Conservation (phyloP, 2,113 vertebrate species). For the Apodemus sylvaticus region DNA sequence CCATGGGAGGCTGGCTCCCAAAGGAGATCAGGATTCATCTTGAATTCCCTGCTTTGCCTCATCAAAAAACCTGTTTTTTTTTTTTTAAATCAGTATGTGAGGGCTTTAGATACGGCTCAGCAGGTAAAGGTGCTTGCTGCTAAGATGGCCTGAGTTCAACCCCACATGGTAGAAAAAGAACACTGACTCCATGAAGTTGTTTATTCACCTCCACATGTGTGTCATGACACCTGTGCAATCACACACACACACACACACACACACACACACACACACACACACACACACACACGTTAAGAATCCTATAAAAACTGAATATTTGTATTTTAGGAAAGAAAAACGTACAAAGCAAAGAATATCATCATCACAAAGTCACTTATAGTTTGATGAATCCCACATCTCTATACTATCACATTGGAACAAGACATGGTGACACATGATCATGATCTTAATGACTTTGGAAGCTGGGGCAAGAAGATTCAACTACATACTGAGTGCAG, state of each 20-base stretch:
- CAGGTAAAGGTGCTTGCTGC: not conserved
- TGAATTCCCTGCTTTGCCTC: not conserved
- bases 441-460: not conserved
- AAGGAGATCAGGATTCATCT: conserved; percentile 1
- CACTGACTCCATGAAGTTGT: not conserved
- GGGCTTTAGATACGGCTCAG: not conserved
- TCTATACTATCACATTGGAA: not conserved
- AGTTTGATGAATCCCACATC: not conserved
- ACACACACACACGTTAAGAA: not conserved
- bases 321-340: not conserved
- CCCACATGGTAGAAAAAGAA: not conserved
- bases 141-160: not conserved
- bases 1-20: conserved; percentile 19
- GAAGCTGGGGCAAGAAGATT: not conserved
- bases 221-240: not conserved
- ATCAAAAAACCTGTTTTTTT: not conserved
- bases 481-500: not conserved
- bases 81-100: not conserved
- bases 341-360: not conserved
- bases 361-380: not conserved
- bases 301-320: not conserved
- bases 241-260: not conserved
- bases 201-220: not conserved
- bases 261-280: not conserved
- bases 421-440: not conserved